Conservation (phyloP, 2,797 vertebrate genomes). For the Alcedo atthis region DNA sequence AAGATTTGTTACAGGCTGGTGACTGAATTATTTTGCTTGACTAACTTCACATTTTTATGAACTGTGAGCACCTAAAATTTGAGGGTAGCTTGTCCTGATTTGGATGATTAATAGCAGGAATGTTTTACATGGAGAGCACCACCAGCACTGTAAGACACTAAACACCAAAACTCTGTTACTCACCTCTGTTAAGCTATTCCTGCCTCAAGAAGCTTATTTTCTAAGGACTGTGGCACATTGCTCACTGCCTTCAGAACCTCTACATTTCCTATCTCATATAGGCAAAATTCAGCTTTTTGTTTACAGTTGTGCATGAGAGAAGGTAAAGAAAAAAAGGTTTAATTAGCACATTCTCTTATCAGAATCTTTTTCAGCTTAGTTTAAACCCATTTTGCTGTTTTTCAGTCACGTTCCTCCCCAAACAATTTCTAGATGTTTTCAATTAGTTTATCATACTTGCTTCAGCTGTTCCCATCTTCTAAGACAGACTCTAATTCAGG, state of each 20-base stretch:
- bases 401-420: background rate
- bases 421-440: background rate
- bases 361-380: background rate
- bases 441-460: background rate
- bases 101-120: constrained; percentile 11
- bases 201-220: background rate
- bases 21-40: constrained; percentile 37
- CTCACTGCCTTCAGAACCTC: background rate
- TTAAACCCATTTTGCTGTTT: background rate
- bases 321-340: background rate
- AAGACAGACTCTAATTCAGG: background rate
- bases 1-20: constrained; percentile 37
- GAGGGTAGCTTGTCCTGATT: background rate
- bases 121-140: background rate
- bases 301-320: background rate
- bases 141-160: background rate
- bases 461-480: background rate
- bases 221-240: background rate
- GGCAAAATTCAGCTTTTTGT: background rate
- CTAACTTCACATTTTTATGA: constrained; percentile 32
- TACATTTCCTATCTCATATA: background rate
- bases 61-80: constrained; percentile 33
- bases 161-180: background rate
- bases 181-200: background rate
- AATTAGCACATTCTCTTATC: background rate